phyloP scores from a whole-genome alignment of 2,113 vertebrate genomes.

The Columba livia region DNA sequence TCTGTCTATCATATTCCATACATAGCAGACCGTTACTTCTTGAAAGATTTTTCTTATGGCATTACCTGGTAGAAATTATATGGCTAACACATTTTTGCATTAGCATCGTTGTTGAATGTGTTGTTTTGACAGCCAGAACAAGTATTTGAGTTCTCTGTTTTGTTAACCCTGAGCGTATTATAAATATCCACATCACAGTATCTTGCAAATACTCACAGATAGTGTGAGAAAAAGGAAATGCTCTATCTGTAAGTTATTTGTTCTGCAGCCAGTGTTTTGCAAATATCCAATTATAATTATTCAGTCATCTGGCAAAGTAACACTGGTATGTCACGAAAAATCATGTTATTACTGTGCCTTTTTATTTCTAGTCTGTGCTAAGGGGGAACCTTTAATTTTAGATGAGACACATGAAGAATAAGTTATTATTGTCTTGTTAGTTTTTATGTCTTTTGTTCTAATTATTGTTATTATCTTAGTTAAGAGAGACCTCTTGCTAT shows the following conservation, averaged over 20 bases:
- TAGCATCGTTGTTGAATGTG: background rate
- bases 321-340: background rate
- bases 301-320: background rate
- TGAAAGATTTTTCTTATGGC: background rate
- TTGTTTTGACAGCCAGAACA: constrained; percentile 5
- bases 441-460: background rate
- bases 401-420: background rate
- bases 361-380: background rate
- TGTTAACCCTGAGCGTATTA: background rate
- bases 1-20: background rate
- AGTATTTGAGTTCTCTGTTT: background rate
- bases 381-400: constrained; percentile 12
- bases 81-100: background rate
- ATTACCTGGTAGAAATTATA: background rate
- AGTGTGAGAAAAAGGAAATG: background rate
- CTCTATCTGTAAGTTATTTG: background rate
- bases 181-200: background rate
- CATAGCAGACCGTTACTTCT: background rate
- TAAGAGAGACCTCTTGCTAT: background rate
- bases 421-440: background rate
- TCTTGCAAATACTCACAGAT: background rate
- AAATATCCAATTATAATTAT: constrained; percentile 6
- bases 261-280: background rate
- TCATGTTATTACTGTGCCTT: background rate
- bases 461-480: background rate